Conservation (phyloP, 64 coral and sea anemone species). For the Porites lutea region DNA sequence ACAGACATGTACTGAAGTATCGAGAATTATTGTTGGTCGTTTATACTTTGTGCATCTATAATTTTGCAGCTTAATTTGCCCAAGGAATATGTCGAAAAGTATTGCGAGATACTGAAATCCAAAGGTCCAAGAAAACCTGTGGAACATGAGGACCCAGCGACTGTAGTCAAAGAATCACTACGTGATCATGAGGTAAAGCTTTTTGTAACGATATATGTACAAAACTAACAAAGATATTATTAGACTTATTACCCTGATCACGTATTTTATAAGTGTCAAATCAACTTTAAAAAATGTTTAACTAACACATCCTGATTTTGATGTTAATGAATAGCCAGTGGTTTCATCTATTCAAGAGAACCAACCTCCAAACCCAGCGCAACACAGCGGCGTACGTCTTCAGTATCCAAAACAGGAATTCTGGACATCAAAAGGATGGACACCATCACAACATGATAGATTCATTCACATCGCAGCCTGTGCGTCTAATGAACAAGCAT, state of each 20-base stretch:
- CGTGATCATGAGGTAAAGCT: no score
- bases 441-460: neutral
- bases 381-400: neutral
- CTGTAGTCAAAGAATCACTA: no score
- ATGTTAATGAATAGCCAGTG: no score
- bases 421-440: neutral
- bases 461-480: neutral
- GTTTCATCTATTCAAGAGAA: neutral
- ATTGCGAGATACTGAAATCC: neutral
- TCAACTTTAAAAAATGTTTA: no score
- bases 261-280: no score
- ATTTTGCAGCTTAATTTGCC: neutral
- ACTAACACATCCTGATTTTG: no score
- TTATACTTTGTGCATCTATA: no score
- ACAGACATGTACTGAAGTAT: no score
- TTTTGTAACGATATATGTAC: no score
- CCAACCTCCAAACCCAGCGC: neutral
- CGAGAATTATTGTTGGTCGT: no score
- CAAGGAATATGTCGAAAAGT: conserved; percentile 1
- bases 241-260: no score
- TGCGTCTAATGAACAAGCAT: neutral
- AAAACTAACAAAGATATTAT: no score
- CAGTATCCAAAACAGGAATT: neutral
- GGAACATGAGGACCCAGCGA: neutral
- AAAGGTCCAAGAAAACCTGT: neutral